These are phyloP conservation scores for Tigriopus japonicus DNA, from an alignment of 1,140 invertebrate species.

Conservation along the genomic window DNA sequence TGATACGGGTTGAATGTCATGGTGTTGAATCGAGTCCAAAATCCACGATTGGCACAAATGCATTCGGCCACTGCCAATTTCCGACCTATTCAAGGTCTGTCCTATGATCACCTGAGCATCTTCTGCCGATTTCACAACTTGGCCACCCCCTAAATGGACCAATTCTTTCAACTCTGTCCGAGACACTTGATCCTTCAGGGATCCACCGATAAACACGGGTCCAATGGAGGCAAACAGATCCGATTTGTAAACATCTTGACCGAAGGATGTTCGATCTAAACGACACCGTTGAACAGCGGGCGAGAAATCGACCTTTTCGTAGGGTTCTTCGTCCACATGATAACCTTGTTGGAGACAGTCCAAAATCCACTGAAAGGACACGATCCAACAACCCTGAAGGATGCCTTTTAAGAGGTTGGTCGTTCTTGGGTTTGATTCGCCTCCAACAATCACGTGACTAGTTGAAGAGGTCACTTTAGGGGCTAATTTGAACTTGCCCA, in stretches of 20 bases:
- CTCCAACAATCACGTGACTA: not conserved
- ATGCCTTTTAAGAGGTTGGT: not conserved
- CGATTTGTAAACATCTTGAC: not conserved
- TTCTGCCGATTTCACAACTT: not conserved
- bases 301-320: conserved; percentile 2
- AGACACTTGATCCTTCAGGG: not conserved
- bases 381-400: conserved; percentile 11
- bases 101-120: not conserved
- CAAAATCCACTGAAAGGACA: conserved; percentile 3
- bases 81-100: not conserved
- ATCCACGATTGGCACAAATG: not conserved
- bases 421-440: not conserved
- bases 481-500: no score
- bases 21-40: conserved; percentile 1
- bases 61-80: not conserved
- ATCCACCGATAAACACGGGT: not conserved
- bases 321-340: conserved; percentile 9
- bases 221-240: not conserved
- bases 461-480: not conserved
- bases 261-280: not conserved
- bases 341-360: not conserved
- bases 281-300: not conserved
- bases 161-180: not conserved
- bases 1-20: not conserved
- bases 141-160: not conserved